Evolutionary conservation across 2,797 vertebrate genomes (phyloP).

Genomic region (Rallus crepitans): DNA sequence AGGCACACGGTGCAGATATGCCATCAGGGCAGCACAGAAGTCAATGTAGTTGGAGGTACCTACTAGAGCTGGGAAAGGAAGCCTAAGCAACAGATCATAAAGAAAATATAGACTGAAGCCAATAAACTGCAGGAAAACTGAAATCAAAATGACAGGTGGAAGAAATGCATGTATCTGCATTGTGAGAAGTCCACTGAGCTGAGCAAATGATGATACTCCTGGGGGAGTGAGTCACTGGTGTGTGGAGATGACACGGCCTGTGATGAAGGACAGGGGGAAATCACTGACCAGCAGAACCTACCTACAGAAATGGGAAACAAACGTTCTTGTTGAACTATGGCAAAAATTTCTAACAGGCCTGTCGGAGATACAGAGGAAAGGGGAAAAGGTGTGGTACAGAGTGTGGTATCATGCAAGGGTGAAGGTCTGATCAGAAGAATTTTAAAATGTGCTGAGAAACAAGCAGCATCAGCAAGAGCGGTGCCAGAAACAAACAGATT

Average conservation of each 20-base stretch:
- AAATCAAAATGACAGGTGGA: conserved; percentile 59
- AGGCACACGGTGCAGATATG: neutral
- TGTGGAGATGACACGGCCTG: conserved; percentile 41
- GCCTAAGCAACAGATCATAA: conserved; percentile 15
- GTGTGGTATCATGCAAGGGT: conserved; percentile 45
- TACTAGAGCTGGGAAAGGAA: conserved; percentile 1
- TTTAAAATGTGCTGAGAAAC: conserved; percentile 52
- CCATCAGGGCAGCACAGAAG: neutral
- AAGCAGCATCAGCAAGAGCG: conserved; percentile 44
- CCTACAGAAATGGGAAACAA: conserved; percentile 48
- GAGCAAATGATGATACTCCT: conserved; percentile 51
- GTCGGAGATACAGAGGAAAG: neutral
- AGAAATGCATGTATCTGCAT: conserved; percentile 48
- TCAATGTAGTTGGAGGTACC: neutral
- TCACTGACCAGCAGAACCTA: conserved; percentile 48
- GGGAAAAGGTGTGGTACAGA: neutral
- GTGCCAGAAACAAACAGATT: conserved; percentile 48
- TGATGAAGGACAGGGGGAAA: conserved; percentile 24
- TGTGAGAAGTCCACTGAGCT: conserved; percentile 48
- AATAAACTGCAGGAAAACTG: conserved; percentile 50
- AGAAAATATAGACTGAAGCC: conserved; percentile 18
- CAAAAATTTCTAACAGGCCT: conserved; percentile 17
- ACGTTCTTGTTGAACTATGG: conserved; percentile 14
- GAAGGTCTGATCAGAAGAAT: conserved; percentile 63
- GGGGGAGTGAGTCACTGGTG: conserved; percentile 63